Base-by-base conservation (phyloP, 2,113 vertebrate genomes). In the Cyprinodon tularosa region DNA sequence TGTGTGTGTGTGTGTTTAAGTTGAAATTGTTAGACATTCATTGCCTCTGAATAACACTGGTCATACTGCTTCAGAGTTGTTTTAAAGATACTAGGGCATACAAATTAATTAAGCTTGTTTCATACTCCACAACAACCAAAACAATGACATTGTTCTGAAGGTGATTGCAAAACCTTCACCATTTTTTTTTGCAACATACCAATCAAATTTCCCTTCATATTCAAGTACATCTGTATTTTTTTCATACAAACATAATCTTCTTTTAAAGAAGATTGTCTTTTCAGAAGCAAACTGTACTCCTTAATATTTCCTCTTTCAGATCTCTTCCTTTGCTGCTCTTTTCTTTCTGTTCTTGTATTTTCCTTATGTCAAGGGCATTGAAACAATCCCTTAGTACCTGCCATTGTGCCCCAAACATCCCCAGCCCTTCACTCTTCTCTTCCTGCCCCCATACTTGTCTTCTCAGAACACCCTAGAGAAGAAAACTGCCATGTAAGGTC, bases 401-500 rank as follows among this genome's bases (percentile, higher is more conserved):
- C 86, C 87, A 87, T 84, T 29, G 3, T 66, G 14, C 65, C 6
- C 36, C 48, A 45, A 62, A 12, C 60, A 45, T 13, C 39, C 12
- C 22, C 82, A 60, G 53, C 48, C 69, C 71, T 72, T 53, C 1
- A 42, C 71, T 71, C 68, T 68, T 61, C 76, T 66, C 61, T 62
- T 71, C 76, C 79, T 62, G 13, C 77, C 61, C 8, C 82, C 80
- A 74, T 73, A 77, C 70, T 84, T 91, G 81, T 92, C 90, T 93
- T 89, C 86, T 87, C 53, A 84, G 80, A 90, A 88, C 81, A 88
- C 90, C 89, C 90, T 59, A 37, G 90, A 90, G 91, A 92, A 84
- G 71, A 83, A 89, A 90, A 86, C 85, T 91, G 92, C 90, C 91
- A 91, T 92, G 92, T 92, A 90, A 91, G 92, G 90, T 92, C 90